Base-by-base conservation (phyloP, 1,140 invertebrate species). In the Rhagoletis zephyria region DNA sequence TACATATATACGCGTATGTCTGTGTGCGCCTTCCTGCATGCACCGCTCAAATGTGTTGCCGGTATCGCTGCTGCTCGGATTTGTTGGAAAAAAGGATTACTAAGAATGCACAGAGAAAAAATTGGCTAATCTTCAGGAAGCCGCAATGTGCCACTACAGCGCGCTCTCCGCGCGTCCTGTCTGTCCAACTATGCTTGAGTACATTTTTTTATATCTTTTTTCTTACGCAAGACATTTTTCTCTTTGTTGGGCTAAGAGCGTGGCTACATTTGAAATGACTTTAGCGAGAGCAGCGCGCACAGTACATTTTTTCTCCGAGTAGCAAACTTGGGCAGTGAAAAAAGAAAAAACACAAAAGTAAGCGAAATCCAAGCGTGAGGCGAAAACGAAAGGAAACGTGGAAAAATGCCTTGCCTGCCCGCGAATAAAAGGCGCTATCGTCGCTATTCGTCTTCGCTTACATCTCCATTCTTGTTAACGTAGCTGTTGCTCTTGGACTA, bases 401-500 rank as follows among this genome's bases (percentile, higher is more conserved):
- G 48, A 51, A 81, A 81, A 81, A 51, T 59, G 48, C 48, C 19
- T 81, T 56, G 6, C 74, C 10, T n/a, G 48, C 74, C 10, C 48
- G 48, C 48, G 48, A 63, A 63, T 4, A 63, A 14, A 7, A 16
- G 30, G n/a, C 16, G 19, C 42, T 81, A 81, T 65, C 51, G 6
- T 7, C 5, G 74, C n/a, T 10, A 30, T 81, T 81, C 30, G 59
- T 42, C 51, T 19, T 85, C 59, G 51, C 59, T 30, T 48, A 2
- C 45, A n/a, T 4, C 14, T 9, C 0, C 10, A 40, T 85, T 85
- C 9, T 74, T 74, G 42, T 42, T 63, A 85, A 12, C 14, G 59
- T 63, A 61, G 85, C 60, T 63, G 85, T 85, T 85, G 56, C 85
- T 85, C 59, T n/a, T 85, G 85, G 56, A 74, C n/a, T 12, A 63